Conservation (phyloP, 2,797 vertebrate species). For the Typhlichthys subterraneus region DNA sequence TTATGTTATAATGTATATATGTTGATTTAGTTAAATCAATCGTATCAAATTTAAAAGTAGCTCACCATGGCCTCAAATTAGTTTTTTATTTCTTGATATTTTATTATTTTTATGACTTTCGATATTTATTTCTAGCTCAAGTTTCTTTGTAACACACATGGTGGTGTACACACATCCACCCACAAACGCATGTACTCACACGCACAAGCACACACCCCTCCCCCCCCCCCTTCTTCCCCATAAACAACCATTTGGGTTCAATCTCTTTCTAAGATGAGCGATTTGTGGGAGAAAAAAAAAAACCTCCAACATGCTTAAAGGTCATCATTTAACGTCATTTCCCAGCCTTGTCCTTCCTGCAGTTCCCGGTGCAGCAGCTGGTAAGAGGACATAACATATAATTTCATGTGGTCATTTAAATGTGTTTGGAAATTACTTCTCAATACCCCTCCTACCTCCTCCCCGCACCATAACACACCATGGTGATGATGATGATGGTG, state of each 20-base stretch:
- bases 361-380: conserved; percentile 37
- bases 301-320: conserved; percentile 66
- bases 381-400: conserved; percentile 66
- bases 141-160: conserved; percentile 2
- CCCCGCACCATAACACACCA: conserved; percentile 32
- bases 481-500: neutral
- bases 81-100: neutral
- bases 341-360: conserved; percentile 55
- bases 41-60: neutral
- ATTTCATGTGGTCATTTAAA: conserved; percentile 74
- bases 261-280: conserved; percentile 43
- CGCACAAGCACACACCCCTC: conserved; percentile 8
- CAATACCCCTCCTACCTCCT: conserved; percentile 67
- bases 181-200: conserved; percentile 5
- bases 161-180: conserved; percentile 5
- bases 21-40: too few relatives aligned
- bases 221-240: neutral
- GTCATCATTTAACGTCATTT: conserved; percentile 57
- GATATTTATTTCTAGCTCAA: too few relatives aligned
- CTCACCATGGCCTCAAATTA: neutral
- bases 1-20: too few relatives aligned
- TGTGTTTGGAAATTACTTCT: conserved; percentile 72
- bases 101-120: conserved; percentile 5
- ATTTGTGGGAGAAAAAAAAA: conserved; percentile 51
- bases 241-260: conserved; percentile 11